Evolutionary conservation across 2,113 vertebrate genomes (phyloP).

Genomic region (Clinocottus analis): DNA sequence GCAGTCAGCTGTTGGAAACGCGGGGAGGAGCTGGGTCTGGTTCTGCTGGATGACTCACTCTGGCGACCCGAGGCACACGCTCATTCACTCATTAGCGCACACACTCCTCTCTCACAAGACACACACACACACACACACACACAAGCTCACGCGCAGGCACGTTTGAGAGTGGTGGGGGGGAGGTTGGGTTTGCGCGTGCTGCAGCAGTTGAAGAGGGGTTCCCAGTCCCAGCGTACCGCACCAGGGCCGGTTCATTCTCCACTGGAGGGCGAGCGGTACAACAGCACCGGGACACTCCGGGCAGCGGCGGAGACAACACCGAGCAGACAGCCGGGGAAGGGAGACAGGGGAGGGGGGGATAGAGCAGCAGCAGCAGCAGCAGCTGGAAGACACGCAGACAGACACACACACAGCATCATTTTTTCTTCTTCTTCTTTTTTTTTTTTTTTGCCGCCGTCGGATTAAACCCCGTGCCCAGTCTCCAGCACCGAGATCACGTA

Average conservation of each 20-base stretch:
- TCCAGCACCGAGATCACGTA: slow-evolving; percentile 70
- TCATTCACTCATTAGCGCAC: slow-evolving; percentile 45
- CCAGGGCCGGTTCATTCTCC: slow-evolving; percentile 74
- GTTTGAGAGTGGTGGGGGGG: slow-evolving; percentile 5
- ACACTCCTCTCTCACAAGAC: too few relatives aligned
- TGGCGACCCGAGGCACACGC: slow-evolving; percentile 50
- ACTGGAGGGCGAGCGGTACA: slow-evolving; percentile 81
- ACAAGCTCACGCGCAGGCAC: slow-evolving; percentile 41
- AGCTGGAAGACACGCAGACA: slow-evolving; percentile 55
- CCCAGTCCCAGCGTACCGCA: slow-evolving; percentile 65
- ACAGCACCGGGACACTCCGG: slow-evolving; percentile 71
- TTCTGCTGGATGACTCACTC: slow-evolving; percentile 81
- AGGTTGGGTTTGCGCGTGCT: slow-evolving; percentile 23
- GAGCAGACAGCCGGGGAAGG: slow-evolving; percentile 37
- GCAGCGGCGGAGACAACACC: slow-evolving; percentile 44
- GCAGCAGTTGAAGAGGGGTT: slow-evolving; percentile 53
- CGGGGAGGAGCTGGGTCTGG: slow-evolving; percentile 67
- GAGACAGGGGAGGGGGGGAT: slow-evolving; percentile 44
- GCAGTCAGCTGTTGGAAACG: slow-evolving; percentile 73
- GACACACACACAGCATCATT: slow-evolving; percentile 49
- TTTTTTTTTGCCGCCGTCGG: slow-evolving; percentile 49
- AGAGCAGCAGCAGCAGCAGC: slow-evolving; percentile 62
- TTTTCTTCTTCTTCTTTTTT: not conserved
- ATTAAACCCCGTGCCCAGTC: slow-evolving; percentile 65
- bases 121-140: not conserved